phyloP scores from a whole-genome alignment of 2,113 vertebrate genomes.

The Salvelinus alpinus region DNA sequence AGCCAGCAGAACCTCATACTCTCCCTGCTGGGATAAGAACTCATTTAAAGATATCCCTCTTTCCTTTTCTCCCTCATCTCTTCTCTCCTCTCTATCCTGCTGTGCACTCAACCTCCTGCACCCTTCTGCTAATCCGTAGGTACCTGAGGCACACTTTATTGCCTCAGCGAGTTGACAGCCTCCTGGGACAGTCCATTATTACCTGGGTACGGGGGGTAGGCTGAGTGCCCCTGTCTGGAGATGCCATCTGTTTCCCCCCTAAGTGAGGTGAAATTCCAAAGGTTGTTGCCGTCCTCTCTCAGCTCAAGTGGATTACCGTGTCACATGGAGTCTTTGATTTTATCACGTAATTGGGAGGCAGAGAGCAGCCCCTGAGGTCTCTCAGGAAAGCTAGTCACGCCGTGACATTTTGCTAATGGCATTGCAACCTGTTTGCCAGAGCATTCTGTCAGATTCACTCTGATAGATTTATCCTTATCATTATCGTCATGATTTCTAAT shows the following conservation, averaged over 20 bases:
- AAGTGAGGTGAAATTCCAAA: constrained; percentile 18
- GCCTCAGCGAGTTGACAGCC: background rate
- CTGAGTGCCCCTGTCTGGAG: background rate
- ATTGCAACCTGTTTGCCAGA: constrained; percentile 53
- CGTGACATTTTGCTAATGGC: constrained; percentile 66
- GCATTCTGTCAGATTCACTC: constrained; percentile 48
- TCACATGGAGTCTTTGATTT: constrained; percentile 45
- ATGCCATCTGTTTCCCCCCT: background rate
- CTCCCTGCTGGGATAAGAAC: background rate
- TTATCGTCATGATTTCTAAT: constrained; percentile 56
- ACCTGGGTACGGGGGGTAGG: background rate
- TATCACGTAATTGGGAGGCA: constrained; percentile 50
- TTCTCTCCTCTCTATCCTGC: background rate
- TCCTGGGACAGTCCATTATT: constrained; percentile 1
- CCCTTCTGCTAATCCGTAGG: background rate
- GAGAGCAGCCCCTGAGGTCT: constrained; percentile 38
- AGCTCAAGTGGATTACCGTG: constrained; percentile 24
- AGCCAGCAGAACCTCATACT: background rate
- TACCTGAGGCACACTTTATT: background rate
- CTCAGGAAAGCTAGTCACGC: constrained; percentile 57
- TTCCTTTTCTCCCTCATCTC: background rate
- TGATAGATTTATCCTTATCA: constrained; percentile 49
- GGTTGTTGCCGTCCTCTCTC: background rate
- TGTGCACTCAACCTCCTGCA: background rate
- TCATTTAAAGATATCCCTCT: background rate